Evolutionary conservation across 2,888 invertebrate species (phyloP), one percentile per base, ranked within the genome.

Genomic region (Hoplodrina blanda): DNA sequence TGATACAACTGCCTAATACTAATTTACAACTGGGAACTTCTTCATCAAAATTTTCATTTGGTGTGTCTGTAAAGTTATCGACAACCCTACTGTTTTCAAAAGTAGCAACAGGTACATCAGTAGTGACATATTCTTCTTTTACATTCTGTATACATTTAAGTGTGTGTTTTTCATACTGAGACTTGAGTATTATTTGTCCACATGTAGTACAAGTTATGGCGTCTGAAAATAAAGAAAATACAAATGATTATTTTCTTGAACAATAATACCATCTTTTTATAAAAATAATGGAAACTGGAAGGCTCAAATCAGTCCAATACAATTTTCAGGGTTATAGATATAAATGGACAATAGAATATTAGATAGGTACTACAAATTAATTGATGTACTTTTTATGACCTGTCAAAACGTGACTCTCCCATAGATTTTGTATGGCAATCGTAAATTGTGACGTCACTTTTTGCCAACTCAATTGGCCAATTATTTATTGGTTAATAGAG

Each of bases 1-100:
- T 87, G 37, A 93, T 89, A 78, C 93, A 94, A 41, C 83, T 81
- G 1, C 92, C 93, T 76, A 93, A 71, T 63, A 87, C 86, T 62
- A 87, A 72, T 82, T 91, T 89, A 73, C 93, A 93, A 66, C 82
- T 86, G 41, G 69, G 85, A 5, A 83, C 54, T 62, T 74, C 54
- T 62, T 74, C 82, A 49, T 78, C 75, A 57, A 52, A 50, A 19
- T 57, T 62, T 19, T 44, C 55, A 8, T 54, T 74, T 11, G 33
- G 46, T 30, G 46, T 55, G 13, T 62, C 69, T 55, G 53, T 17
- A 17, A 19, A 13, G 30, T 19, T 46, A 37, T 56, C 49, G 10
- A 50, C 30, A 33, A 62, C 15, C 17, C 17, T 41, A 13, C 17
- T 62, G 52, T 61, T 71, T 57, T 60, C 53, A 54, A 56, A 33